Percentiles rank a stretch among this genome's conserved stretches.
These are phyloP conservation scores for Passer montanus DNA, from an alignment of 2,113 vertebrate genomes.

Conservation along the genomic window DNA sequence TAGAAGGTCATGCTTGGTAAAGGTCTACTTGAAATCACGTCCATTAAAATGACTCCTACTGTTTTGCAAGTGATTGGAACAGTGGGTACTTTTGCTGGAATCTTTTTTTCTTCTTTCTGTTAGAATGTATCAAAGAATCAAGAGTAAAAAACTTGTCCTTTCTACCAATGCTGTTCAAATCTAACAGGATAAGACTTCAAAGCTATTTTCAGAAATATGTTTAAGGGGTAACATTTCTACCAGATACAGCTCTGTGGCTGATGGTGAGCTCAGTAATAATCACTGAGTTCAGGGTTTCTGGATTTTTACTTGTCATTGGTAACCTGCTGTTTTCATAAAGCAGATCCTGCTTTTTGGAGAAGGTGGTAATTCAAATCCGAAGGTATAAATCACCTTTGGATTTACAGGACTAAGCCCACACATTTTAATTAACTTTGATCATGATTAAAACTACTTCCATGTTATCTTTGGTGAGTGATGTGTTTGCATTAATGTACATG, in stretches of 20 bases:
- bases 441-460: not conserved
- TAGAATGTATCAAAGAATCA: conserved; percentile 1
- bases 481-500: not conserved
- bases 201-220: conserved; percentile 17
- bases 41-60: conserved; percentile 51
- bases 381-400: not conserved
- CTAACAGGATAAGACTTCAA: not conserved
- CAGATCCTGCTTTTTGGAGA: not conserved
- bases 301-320: not conserved
- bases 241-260: not conserved
- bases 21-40: not conserved
- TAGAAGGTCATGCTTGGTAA: not conserved
- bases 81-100: conserved; percentile 4
- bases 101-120: not conserved
- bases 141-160: not conserved
- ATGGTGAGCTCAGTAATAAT: not conserved
- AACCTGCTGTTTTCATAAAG: not conserved
- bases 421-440: not conserved
- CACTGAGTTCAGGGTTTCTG: not conserved
- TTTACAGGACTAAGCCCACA: not conserved
- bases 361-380: not conserved
- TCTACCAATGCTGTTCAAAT: not conserved
- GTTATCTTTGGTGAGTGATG: not conserved
- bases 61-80: conserved; percentile 40
- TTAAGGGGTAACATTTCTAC: not conserved